Conservation (phyloP, 2,113 vertebrate genomes). For the Panthera tigris region DNA sequence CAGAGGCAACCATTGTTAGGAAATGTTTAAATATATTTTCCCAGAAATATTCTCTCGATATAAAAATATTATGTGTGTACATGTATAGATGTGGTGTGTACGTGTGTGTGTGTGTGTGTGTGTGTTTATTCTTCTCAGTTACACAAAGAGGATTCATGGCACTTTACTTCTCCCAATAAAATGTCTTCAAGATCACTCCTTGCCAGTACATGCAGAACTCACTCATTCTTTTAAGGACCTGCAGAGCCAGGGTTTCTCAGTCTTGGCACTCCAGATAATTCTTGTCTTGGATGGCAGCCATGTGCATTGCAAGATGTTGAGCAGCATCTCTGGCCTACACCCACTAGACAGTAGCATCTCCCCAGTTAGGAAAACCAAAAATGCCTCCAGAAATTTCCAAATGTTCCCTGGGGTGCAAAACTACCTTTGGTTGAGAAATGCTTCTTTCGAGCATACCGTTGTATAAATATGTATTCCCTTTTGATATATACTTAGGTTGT, state of each 20-base stretch:
- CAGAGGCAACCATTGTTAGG: not conserved
- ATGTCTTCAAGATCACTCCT: not conserved
- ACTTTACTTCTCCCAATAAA: not conserved
- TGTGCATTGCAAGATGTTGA: not conserved
- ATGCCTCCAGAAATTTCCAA: not conserved
- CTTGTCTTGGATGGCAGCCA: not conserved
- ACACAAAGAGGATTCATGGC: not conserved
- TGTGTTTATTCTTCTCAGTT: not conserved
- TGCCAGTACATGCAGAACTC: not conserved
- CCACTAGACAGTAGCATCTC: not conserved
- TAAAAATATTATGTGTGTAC: not conserved
- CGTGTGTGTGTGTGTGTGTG: not conserved
- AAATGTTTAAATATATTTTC: not conserved
- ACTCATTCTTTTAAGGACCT: not conserved
- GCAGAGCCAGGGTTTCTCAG: not conserved
- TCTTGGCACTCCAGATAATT: not conserved
- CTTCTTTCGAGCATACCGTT: not conserved
- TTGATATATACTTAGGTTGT: slow-evolving; percentile 31
- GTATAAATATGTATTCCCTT: not conserved
- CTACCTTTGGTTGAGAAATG: not conserved
- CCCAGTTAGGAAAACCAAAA: not conserved
- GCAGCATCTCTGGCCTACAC: not conserved
- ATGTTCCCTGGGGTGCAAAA: not conserved
- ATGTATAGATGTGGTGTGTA: not conserved
- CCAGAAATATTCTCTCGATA: not conserved